Percentiles rank a stretch among this genome's conserved stretches.
phyloP scores from a whole-genome alignment of 2,888 invertebrate species.

The Cryptops parisi region DNA sequence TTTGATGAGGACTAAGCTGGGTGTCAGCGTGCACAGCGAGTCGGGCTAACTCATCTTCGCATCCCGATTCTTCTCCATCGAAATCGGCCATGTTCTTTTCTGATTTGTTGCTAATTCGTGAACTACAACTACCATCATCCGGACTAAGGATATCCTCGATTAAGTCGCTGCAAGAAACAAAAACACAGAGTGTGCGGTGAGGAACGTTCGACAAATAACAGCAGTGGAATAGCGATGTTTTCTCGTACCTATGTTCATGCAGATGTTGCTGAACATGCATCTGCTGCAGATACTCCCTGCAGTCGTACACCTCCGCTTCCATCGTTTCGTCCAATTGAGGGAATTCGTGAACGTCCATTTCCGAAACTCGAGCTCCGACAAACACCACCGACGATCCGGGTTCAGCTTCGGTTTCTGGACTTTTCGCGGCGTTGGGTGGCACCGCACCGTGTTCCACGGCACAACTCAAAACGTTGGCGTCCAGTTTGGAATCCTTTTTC shows the following conservation, averaged over 20 bases:
- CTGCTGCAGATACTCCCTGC: slow-evolving; percentile 19
- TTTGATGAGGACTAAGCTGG: slow-evolving; percentile 28
- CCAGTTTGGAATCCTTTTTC: neutral
- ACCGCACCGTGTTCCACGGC: too few relatives aligned
- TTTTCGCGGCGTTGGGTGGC: neutral
- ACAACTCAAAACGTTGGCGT: too few relatives aligned
- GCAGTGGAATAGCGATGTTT: too few relatives aligned
- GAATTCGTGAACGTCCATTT: slow-evolving; percentile 2
- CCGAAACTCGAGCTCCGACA: neutral
- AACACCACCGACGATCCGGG: neutral
- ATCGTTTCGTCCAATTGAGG: slow-evolving; percentile 17
- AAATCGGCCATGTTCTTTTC: slow-evolving; percentile 91
- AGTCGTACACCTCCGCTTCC: slow-evolving; percentile 20
- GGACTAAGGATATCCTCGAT: slow-evolving; percentile 43
- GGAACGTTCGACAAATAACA: too few relatives aligned
- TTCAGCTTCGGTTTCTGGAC: neutral
- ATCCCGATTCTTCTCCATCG: slow-evolving; percentile 77
- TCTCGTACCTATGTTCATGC: slow-evolving; percentile 18
- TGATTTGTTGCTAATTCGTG: slow-evolving; percentile 79
- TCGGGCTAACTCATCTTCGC: slow-evolving; percentile 52
- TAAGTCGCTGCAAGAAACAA: slow-evolving; percentile 37
- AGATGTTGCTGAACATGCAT: slow-evolving; percentile 19
- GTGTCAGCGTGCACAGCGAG: slow-evolving; percentile 25
- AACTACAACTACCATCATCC: slow-evolving; percentile 70
- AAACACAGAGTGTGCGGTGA: too few relatives aligned